These are phyloP conservation scores for Abscondita cerata DNA, from an alignment of 2,888 invertebrate genomes.

Conservation along the genomic window DNA sequence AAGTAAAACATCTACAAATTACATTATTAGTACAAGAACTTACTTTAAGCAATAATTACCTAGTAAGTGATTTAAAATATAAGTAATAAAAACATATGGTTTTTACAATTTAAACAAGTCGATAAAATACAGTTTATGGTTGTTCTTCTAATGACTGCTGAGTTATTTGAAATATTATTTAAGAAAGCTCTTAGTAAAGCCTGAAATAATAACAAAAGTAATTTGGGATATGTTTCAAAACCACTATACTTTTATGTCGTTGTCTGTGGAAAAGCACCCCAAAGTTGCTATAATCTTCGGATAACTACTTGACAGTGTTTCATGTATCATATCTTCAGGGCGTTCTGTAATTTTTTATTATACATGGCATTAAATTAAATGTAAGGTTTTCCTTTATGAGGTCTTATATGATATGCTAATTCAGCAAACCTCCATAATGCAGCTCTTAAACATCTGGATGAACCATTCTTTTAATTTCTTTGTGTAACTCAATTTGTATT, in stretches of 20 bases:
- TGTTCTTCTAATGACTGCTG: conserved; percentile 81
- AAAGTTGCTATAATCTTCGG: conserved; percentile 71
- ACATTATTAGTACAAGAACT: conserved; percentile 7
- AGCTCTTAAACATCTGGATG: conserved; percentile 73
- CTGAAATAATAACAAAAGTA: conserved; percentile 54
- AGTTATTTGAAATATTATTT: conserved; percentile 66
- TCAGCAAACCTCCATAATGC: conserved; percentile 80
- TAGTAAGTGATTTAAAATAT: conserved; percentile 70
- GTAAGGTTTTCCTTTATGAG: conserved; percentile 80
- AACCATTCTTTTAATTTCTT: conserved; percentile 83
- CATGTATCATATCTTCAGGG: conserved; percentile 74
- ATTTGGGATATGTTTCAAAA: background rate
- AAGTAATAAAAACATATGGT: conserved; percentile 68
- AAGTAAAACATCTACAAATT: conserved; percentile 52
- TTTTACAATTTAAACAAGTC: conserved; percentile 80
- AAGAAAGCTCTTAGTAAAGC: conserved; percentile 72
- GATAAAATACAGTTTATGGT: conserved; percentile 81
- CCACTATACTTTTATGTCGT: conserved; percentile 67
- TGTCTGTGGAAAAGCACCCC: conserved; percentile 74
- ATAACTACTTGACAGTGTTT: conserved; percentile 69
- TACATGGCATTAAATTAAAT: conserved; percentile 76
- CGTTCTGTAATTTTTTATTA: conserved; percentile 75
- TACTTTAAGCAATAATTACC: conserved; percentile 55
- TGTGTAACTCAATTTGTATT: conserved; percentile 80
- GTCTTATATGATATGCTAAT: conserved; percentile 76